These are phyloP conservation scores for Eupelmus urozonus DNA, from an alignment of 2,888 invertebrate species.

Conservation along the genomic window DNA sequence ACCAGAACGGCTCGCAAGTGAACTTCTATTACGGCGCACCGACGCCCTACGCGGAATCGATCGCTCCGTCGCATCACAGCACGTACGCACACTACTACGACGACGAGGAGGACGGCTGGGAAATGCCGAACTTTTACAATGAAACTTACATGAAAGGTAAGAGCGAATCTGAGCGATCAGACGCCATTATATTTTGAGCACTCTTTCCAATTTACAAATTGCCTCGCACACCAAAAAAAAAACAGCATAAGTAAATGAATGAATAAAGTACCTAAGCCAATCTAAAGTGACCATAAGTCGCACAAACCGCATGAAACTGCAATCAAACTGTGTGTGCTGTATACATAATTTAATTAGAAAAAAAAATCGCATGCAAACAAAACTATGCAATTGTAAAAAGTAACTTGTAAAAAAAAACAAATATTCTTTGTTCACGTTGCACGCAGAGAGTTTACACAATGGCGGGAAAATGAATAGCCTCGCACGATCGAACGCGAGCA, in stretches of 20 bases:
- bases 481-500: constrained; percentile 94
- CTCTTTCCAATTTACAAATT: constrained; percentile 32
- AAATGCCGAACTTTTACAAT: constrained; percentile 98
- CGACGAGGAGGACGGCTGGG: constrained; percentile 97
- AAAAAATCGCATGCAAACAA: constrained; percentile 52
- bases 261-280: constrained; percentile 4
- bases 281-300: constrained; percentile 38
- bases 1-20: constrained; percentile 95
- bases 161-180: constrained; percentile 60
- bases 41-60: constrained; percentile 95
- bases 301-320: constrained; percentile 53
- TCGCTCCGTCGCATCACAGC: constrained; percentile 96
- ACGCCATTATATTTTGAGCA: constrained; percentile 62
- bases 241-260: not conserved
- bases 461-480: constrained; percentile 94
- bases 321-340: constrained; percentile 47
- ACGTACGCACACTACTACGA: constrained; percentile 97
- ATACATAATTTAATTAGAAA: constrained; percentile 12
- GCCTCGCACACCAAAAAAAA: constrained; percentile 52
- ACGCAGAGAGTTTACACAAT: constrained; percentile 86
- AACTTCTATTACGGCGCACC: constrained; percentile 98
- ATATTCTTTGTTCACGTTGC: constrained; percentile 61
- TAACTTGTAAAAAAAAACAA: constrained; percentile 54
- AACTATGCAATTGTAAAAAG: constrained; percentile 46
- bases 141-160: constrained; percentile 97